A percentile compares a stretch with the other conserved stretches of the same genome.
Evolutionary conservation across 2,888 invertebrate species (phyloP).

Genomic region (Eupithecia subumbrata): DNA sequence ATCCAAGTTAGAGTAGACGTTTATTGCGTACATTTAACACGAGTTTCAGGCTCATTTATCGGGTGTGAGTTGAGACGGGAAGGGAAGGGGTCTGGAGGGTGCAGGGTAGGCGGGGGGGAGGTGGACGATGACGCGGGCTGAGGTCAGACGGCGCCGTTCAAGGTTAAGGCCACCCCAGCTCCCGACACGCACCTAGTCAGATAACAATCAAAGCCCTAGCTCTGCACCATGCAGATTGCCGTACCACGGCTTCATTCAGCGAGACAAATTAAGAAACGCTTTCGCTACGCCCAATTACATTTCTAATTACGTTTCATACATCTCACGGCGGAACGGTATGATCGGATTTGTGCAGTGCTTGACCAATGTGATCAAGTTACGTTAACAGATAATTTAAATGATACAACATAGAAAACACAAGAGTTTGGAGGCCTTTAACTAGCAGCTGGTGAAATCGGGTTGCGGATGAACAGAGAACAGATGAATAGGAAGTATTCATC

Average conservation of each 20-base stretch:
- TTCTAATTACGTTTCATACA: constrained; percentile 19
- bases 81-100: constrained; percentile 51
- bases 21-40: constrained; percentile 63
- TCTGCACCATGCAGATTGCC: constrained; percentile 47
- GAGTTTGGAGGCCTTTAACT: neutral
- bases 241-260: constrained; percentile 22
- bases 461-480: neutral
- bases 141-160: constrained; percentile 80
- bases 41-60: constrained; percentile 67
- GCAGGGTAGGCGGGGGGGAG: constrained; percentile 45
- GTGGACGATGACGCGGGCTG: constrained; percentile 60
- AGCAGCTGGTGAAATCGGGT: neutral
- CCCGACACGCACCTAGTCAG: constrained; percentile 55
- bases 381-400: neutral
- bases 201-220: constrained; percentile 42
- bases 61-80: constrained; percentile 59
- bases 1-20: constrained; percentile 49
- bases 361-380: neutral
- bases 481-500: neutral
- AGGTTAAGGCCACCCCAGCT: constrained; percentile 76
- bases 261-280: constrained; percentile 17
- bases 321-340: neutral
- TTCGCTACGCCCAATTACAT: constrained; percentile 16
- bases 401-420: neutral
- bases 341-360: neutral